Conservation (phyloP, 2,888 invertebrate genomes). For the Oscheius sp. region DNA sequence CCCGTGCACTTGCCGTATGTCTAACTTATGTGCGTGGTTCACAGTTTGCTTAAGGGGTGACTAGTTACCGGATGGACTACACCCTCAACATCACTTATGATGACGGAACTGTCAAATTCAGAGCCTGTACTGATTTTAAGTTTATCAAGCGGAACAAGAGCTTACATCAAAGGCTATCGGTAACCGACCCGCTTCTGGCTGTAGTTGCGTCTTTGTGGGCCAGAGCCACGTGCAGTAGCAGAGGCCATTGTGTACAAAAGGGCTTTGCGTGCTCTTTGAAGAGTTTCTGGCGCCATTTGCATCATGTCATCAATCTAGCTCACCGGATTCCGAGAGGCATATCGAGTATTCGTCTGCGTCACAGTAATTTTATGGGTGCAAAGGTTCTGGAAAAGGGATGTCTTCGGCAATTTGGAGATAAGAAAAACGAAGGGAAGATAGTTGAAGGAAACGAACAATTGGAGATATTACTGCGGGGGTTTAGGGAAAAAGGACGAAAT, state of each 20-base stretch:
- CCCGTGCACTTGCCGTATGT: neutral
- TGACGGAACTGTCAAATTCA: neutral
- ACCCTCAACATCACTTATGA: conserved; percentile 4
- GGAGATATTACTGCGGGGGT: neutral
- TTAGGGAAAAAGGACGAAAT: neutral
- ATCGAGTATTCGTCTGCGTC: conserved; percentile 27
- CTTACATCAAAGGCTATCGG: no score
- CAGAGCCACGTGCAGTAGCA: neutral
- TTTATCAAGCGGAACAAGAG: no score
- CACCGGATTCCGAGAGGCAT: conserved; percentile 24
- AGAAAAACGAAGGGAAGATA: conserved; percentile 11
- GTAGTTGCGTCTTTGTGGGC: neutral
- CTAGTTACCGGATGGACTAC: neutral
- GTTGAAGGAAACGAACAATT: conserved; percentile 12
- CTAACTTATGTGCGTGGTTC: neutral
- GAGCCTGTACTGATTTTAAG: no score
- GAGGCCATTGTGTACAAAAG: neutral
- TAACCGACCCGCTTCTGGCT: neutral
- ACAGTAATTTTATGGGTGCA: conserved; percentile 28
- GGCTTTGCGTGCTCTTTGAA: conserved; percentile 26
- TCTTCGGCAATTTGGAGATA: neutral
- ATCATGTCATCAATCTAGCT: conserved; percentile 13
- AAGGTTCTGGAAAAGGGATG: conserved; percentile 32
- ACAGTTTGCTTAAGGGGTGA: conserved; percentile 1
- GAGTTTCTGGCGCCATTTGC: conserved; percentile 17